Evolutionary conservation across 1,140 invertebrate genomes (phyloP), one percentile per base, ranked within the genome.

Genomic region (Bombus balteatus): DNA sequence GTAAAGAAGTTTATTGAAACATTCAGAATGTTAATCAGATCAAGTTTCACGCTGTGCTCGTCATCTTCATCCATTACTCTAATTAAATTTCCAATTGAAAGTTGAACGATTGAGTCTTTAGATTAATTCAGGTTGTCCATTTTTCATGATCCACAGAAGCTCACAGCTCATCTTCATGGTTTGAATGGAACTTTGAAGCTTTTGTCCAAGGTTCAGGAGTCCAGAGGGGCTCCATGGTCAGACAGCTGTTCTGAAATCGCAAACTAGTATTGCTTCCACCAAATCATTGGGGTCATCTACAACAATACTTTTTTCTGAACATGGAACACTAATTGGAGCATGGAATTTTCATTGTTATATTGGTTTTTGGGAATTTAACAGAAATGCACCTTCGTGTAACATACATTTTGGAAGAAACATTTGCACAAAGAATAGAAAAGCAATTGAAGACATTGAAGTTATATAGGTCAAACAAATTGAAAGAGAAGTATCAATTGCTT

Each of bases 231-330:
- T 80, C 39, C 86, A 81, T 77, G 59, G 89, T 93, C 89, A 93
- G 80, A 92, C 85, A 13, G 78, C 86, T 53, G 92, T 93, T 85
- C 92, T 94, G 86, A 57, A 90, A 92, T 22, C 62, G 59, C n/a
- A 53, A 57, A 28, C 32, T 28, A 77, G 0, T 18, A 66, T 66
- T 8, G 28, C 62, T 72, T 66, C 28, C n/a, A 25, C 28, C 5
- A 15, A 12, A 59, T 8, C 28, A 32, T 32, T 32, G 13, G 6
- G 57, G 37, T 70, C 0, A 3, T 32, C 15, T 9, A 41, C 9
- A 39, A 41, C 3, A 39, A 32, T 41, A 34, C 0, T 65, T 22
- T 39, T 28, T 22, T 37, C 28, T n/a, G 5, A 43, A 8, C 2
- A 10, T 8, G 13, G 25, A 73, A 73, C 8, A 32, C 12, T 12